phyloP scores from a whole-genome alignment of 2,113 vertebrate species.

The Vulpes vulpes region DNA sequence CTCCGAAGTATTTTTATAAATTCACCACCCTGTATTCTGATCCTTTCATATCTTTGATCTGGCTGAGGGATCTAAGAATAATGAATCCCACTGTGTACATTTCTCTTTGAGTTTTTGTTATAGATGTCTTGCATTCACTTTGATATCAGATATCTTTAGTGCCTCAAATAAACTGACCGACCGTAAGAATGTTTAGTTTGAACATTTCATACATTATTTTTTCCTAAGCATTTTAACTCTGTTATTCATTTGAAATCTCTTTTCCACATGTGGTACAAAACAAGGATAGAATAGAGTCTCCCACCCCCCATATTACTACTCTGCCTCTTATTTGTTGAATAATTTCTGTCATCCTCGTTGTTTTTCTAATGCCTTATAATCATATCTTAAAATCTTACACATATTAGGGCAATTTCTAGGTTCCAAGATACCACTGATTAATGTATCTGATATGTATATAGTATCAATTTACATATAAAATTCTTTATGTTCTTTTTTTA shows the following conservation, averaged over 20 bases:
- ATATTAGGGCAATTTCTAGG: conserved; percentile 3
- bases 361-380: conserved; percentile 14
- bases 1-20: background rate
- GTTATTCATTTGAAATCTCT: conserved; percentile 21
- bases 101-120: conserved; percentile 22
- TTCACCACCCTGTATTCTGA: background rate
- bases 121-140: background rate
- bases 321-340: background rate
- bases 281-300: background rate
- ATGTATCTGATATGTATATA: background rate
- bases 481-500: background rate
- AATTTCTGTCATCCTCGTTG: background rate
- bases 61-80: background rate
- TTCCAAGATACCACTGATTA: conserved; percentile 23
- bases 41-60: conserved; percentile 4
- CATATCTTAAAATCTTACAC: background rate
- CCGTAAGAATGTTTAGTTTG: background rate
- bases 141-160: background rate
- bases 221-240: background rate
- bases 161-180: background rate
- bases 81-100: background rate
- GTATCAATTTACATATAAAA: background rate
- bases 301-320: background rate
- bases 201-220: background rate
- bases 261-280: background rate